These are phyloP conservation scores for Adelosebastes latens DNA, from an alignment of 2,797 vertebrate genomes.

Conservation along the genomic window DNA sequence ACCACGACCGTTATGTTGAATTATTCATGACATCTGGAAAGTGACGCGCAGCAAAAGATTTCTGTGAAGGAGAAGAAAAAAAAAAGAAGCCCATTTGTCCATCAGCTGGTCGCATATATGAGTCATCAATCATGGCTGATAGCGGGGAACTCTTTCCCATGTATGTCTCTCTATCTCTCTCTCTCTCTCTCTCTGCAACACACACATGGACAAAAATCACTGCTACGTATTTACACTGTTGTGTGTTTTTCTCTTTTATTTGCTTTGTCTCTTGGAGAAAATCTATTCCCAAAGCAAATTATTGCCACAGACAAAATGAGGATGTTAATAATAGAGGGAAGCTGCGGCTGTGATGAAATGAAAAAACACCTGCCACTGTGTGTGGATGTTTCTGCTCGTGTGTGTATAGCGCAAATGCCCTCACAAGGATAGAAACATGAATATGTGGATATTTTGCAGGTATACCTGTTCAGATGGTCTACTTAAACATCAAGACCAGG, in stretches of 20 bases:
- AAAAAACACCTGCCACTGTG: background rate
- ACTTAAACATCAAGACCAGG: background rate
- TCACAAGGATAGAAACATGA: background rate
- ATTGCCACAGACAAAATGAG: background rate
- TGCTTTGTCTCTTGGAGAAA: background rate
- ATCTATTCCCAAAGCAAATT: slow-evolving; percentile 6
- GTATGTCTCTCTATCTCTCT: background rate
- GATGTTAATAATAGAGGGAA: slow-evolving; percentile 6
- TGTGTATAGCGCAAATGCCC: background rate
- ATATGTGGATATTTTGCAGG: background rate
- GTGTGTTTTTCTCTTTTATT: background rate
- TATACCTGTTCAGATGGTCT: background rate
- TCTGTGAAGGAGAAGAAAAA: background rate
- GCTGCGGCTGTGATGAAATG: background rate
- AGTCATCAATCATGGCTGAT: slow-evolving; percentile 28
- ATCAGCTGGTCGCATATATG: slow-evolving; percentile 12
- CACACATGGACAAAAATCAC: background rate
- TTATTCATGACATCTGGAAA: slow-evolving; percentile 28
- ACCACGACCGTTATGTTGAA: background rate
- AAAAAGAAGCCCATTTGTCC: slow-evolving; percentile 6
- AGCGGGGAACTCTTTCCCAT: background rate
- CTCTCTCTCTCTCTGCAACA: background rate
- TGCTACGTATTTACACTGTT: too few relatives aligned
- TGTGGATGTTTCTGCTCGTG: background rate
- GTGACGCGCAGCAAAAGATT: background rate